Evolutionary conservation across 2,888 invertebrate species (phyloP).

Genomic region (Sinopyrophorus schimmeli): DNA sequence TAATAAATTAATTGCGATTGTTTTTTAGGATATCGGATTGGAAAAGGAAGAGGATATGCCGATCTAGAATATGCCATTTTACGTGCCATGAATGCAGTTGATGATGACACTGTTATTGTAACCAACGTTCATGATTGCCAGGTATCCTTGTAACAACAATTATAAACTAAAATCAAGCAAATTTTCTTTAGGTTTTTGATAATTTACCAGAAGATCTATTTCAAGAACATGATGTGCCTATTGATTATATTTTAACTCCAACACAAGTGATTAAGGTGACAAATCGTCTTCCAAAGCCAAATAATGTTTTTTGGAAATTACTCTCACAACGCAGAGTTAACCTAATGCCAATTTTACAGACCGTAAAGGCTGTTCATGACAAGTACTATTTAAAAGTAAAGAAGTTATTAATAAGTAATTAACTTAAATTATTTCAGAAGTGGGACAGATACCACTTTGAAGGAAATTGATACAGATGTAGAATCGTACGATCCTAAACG

Average conservation of each 20-base stretch:
- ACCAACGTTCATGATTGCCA: conserved; percentile 86
- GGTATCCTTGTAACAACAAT: conserved; percentile 53
- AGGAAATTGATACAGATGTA: conserved; percentile 71
- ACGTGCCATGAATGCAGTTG: conserved; percentile 75
- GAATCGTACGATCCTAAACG: conserved; percentile 61
- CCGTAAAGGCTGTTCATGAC: conserved; percentile 69
- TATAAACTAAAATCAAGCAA: conserved; percentile 10
- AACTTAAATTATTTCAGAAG: conserved; percentile 51
- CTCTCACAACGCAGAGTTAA: conserved; percentile 72
- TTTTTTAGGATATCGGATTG: conserved; percentile 69
- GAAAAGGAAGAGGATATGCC: conserved; percentile 85
- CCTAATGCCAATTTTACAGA: conserved; percentile 73
- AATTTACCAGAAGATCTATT: conserved; percentile 74
- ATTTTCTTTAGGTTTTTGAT: conserved; percentile 65
- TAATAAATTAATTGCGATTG: not conserved
- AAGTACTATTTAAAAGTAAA: conserved; percentile 55
- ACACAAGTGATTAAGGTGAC: conserved; percentile 71
- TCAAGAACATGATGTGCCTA: conserved; percentile 78
- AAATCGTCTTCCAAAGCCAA: conserved; percentile 65
- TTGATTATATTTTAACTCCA: conserved; percentile 85
- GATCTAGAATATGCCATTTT: conserved; percentile 85
- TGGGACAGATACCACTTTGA: conserved; percentile 65
- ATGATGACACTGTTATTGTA: conserved; percentile 72
- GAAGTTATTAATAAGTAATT: no score
- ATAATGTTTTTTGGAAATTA: conserved; percentile 78